Conservation (phyloP, 2,797 vertebrate genomes). For the Anas capensis region DNA sequence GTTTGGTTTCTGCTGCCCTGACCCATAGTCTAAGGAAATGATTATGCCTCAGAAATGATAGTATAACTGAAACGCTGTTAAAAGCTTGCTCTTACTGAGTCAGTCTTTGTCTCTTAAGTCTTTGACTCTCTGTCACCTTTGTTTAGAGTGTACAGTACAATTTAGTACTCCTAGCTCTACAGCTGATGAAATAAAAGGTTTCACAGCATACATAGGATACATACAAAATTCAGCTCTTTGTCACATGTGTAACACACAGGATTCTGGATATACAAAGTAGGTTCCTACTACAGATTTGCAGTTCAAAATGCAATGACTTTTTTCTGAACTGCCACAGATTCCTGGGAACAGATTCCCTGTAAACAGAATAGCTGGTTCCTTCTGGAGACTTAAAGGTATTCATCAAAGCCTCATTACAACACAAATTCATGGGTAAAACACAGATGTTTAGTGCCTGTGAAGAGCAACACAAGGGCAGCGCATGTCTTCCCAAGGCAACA, state of each 20-base stretch:
- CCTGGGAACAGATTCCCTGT: neutral
- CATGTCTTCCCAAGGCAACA: neutral
- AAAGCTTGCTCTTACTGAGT: neutral
- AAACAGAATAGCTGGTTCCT: neutral
- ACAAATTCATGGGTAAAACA: neutral
- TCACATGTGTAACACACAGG: neutral
- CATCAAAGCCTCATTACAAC: neutral
- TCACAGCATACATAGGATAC: neutral
- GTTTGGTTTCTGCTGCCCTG: neutral
- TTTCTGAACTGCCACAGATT: neutral
- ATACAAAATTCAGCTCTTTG: neutral
- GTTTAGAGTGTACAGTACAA: fast-evolving
- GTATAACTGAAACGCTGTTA: neutral
- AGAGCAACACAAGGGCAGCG: neutral
- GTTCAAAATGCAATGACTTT: neutral
- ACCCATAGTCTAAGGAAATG: neutral
- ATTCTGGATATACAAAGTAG: neutral
- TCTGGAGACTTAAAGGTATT: neutral
- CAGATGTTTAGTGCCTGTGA: neutral
- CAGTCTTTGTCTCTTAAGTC: neutral
- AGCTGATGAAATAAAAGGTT: neutral
- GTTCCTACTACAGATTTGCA: neutral
- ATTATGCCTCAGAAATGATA: neutral
- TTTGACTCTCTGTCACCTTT: neutral
- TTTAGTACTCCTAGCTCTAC: neutral